These are phyloP conservation scores for Athrips mouffetella DNA, from an alignment of 2,888 invertebrate species.

Conservation along the genomic window DNA sequence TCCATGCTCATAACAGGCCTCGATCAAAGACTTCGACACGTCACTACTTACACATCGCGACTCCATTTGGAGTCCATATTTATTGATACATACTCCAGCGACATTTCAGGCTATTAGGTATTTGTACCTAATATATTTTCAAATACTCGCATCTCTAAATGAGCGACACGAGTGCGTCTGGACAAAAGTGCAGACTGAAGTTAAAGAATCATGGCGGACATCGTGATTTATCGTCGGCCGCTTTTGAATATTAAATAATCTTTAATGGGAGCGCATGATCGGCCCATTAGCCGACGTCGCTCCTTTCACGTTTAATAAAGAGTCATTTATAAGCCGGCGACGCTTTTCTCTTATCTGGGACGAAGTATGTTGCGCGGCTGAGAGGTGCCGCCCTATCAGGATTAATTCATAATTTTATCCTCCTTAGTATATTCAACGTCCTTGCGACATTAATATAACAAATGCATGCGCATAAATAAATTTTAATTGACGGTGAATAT, in stretches of 20 bases:
- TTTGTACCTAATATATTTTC: conserved; percentile 20
- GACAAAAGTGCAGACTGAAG: conserved; percentile 72
- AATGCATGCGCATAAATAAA: conserved; percentile 5
- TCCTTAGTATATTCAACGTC: conserved; percentile 39
- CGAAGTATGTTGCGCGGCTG: conserved; percentile 73
- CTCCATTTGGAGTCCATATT: neutral
- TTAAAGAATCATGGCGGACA: conserved; percentile 71
- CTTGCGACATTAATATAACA: conserved; percentile 10
- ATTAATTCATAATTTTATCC: conserved; percentile 76
- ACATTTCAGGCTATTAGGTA: neutral
- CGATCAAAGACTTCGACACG: conserved; percentile 47
- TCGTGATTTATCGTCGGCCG: conserved; percentile 74
- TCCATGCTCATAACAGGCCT: conserved; percentile 56
- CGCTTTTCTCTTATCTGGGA: conserved; percentile 75
- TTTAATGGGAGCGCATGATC: conserved; percentile 79
- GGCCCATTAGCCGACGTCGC: conserved; percentile 76
- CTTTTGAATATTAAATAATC: conserved; percentile 79
- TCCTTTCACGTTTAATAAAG: conserved; percentile 79
- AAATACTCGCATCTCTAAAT: conserved; percentile 36
- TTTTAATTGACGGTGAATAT: neutral
- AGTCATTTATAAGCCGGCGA: conserved; percentile 77
- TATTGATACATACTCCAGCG: neutral
- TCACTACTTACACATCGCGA: conserved; percentile 37
- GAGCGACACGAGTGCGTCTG: conserved; percentile 38
- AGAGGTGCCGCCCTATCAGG: conserved; percentile 75